These are phyloP conservation scores for Tipula confusa DNA, from an alignment of 2,888 invertebrate species.

Conservation along the genomic window DNA sequence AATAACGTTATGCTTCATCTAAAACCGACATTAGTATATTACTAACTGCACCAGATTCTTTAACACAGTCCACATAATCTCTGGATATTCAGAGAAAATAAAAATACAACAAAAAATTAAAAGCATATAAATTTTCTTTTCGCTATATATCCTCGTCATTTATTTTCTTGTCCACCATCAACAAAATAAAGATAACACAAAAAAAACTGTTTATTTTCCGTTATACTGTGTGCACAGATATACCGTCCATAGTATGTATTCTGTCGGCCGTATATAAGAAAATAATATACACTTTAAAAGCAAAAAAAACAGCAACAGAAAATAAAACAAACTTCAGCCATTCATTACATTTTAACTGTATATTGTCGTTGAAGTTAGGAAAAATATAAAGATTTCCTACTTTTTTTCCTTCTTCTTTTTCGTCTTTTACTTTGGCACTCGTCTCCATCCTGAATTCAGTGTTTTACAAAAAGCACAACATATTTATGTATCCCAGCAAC, in stretches of 20 bases:
- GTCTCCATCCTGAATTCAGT: not conserved
- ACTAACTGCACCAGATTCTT: not conserved
- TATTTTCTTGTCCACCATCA: conserved; percentile 1
- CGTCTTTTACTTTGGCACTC: too few relatives aligned
- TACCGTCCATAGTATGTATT: not conserved
- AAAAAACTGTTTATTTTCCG: not conserved
- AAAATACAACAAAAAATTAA: not conserved
- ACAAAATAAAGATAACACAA: conserved; percentile 7
- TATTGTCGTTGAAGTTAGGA: not conserved
- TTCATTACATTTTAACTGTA: conserved; percentile 3
- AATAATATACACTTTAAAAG: not conserved
- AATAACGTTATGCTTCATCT: too few relatives aligned
- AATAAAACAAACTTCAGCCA: not conserved
- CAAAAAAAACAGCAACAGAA: not conserved
- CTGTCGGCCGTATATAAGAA: not conserved
- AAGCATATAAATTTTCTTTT: not conserved
- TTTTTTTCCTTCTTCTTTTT: not conserved
- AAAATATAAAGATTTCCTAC: not conserved
- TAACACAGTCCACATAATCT: not conserved
- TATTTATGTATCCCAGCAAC: not conserved
- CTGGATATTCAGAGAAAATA: not conserved
- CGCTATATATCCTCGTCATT: conserved; percentile 3
- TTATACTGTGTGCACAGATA: not conserved
- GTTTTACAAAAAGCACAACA: conserved; percentile 4
- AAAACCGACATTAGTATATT: not conserved